Evolutionary conservation across 2,888 invertebrate genomes (phyloP), one percentile per base, ranked within the genome.

Genomic region (Liopterus haemorrhoidalis): DNA sequence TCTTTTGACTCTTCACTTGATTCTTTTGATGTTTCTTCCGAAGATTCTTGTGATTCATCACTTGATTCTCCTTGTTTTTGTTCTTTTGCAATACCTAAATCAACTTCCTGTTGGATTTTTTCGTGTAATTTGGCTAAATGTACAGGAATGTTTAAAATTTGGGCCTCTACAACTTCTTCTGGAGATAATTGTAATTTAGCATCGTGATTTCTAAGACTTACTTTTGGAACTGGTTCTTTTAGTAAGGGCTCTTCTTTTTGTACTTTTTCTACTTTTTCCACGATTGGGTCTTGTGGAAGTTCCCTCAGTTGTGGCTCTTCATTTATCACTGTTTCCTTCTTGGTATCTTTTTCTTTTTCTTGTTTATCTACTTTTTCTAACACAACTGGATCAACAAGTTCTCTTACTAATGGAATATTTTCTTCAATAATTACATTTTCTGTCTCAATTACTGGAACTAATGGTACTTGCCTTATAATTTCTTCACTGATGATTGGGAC

Each of bases 141-240:
- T 12, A 19, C 39, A 3, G 45, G 45, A 25, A 45, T 45, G 15
- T 39, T 30, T 15, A 45, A 21, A 20, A 32, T 28, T 14, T 38
- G 25, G 3, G 50, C 53, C 40, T 56, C 49, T 8, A 35, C 24
- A 27, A 54, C 16, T 49, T 61, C 57, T 41, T 56, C 54, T 6
- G 48, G 30, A 16, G 58, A 57, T 15, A 61, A 40, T 43, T 61
- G 61, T 5, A 55, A 46, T 51, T 57, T 60, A 38, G 53, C 61
- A 20, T 59, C 54, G 9, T 58, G 46, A 49, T 61, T 61, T 49
- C 49, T 57, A 15, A 56, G 20, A 11, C 51, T 52, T 28, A 43
- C n/a, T n/a, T n/a, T n/a, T n/a, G n/a, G n/a, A n/a, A n/a, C n/a
- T n/a, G n/a, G 46, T 16, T 28, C 14, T 31, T 50, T 42, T 14